A percentile compares a stretch with the other conserved stretches of the same genome.
Conservation (phyloP, 2,113 vertebrate genomes). For the Gambusia affinis region DNA sequence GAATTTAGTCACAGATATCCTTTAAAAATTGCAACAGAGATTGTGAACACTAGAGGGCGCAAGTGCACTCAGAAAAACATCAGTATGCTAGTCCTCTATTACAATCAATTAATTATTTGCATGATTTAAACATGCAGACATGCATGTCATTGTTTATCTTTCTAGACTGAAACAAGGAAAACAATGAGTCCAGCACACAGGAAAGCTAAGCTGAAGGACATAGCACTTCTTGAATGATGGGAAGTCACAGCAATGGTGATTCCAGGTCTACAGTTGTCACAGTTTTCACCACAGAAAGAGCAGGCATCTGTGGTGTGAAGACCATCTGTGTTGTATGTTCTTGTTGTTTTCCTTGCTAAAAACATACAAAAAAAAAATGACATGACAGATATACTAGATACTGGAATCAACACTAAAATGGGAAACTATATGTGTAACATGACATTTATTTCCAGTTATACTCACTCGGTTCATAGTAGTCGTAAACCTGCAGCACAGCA, state of each 20-base stretch:
- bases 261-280: slow-evolving; percentile 66
- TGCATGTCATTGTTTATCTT: neutral
- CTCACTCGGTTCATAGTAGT: slow-evolving; percentile 93
- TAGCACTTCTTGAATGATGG: neutral
- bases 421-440: neutral
- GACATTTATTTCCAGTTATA: neutral
- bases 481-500: slow-evolving; percentile 82
- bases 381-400: neutral
- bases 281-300: slow-evolving; percentile 77
- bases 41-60: neutral
- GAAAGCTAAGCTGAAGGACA: slow-evolving; percentile 27
- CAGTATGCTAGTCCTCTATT: neutral
- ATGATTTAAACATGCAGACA: neutral
- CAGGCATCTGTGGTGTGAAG: slow-evolving; percentile 75
- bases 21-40: neutral
- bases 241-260: slow-evolving; percentile 20
- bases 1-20: neutral
- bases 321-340: slow-evolving; percentile 82
- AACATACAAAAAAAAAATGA: neutral
- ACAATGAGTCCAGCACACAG: slow-evolving; percentile 26
- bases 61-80: neutral
- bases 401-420: neutral
- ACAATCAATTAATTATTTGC: slow-evolving; percentile 18
- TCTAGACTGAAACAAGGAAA: slow-evolving; percentile 12
- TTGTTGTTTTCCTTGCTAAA: slow-evolving; percentile 80